Percentiles rank a stretch among this genome's conserved stretches.
Evolutionary conservation across 2,888 invertebrate species (phyloP).

Genomic region (Blomia tropicalis): DNA sequence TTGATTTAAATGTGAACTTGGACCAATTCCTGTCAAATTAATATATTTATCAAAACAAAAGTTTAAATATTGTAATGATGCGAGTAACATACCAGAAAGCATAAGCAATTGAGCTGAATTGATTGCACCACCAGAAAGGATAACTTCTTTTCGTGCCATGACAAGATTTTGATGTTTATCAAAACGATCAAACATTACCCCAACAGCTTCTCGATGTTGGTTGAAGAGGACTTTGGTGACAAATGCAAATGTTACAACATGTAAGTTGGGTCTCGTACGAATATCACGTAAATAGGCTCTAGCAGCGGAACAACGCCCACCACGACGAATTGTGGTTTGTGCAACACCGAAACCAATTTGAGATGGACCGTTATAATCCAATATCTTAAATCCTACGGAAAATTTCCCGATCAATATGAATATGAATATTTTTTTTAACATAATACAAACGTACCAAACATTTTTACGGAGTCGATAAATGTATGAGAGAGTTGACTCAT

Average conservation of each 20-base stretch:
- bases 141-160: constrained; percentile 33
- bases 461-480: constrained; percentile 27
- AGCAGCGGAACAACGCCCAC: constrained; percentile 32
- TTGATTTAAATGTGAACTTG: constrained; percentile 33
- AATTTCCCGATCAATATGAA: constrained; percentile 33
- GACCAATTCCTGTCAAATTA: constrained; percentile 33
- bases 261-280: constrained; percentile 59
- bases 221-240: constrained; percentile 36
- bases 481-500: constrained; percentile 25
- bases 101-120: constrained; percentile 38
- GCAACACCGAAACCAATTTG: constrained; percentile 26
- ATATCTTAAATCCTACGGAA: constrained; percentile 50
- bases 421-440: too few species aligned
- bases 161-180: constrained; percentile 26
- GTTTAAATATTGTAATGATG: neutral
- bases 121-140: constrained; percentile 37
- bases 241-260: constrained; percentile 64
- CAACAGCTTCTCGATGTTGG: constrained; percentile 34
- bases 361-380: constrained; percentile 18
- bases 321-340: constrained; percentile 31
- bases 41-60: neutral
- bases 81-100: constrained; percentile 33
- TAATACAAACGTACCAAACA: too few species aligned
- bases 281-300: constrained; percentile 43
- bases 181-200: constrained; percentile 33